Conservation (phyloP, 2,888 invertebrate species). For the Brachyopa scutellaris region DNA sequence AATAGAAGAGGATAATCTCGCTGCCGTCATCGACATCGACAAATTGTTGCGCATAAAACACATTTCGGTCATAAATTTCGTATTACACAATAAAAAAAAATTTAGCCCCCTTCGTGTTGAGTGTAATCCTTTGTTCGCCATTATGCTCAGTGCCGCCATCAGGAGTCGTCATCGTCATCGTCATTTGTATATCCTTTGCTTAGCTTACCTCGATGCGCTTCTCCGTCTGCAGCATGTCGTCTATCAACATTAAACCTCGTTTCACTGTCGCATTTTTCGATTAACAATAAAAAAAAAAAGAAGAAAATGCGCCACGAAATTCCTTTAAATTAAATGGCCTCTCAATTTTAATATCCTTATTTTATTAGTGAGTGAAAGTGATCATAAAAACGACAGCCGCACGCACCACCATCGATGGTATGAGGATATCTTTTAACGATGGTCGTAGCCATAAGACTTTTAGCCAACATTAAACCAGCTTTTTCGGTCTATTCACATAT, state of each 20-base stretch:
- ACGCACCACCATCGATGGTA: no score
- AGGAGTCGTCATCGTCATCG: no score
- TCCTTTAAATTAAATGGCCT: conserved; percentile 68
- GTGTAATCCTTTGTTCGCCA: conserved; percentile 46
- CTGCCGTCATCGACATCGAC: conserved; percentile 39
- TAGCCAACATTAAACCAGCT: conserved; percentile 62
- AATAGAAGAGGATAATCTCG: conserved; percentile 59
- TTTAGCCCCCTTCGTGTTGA: not conserved
- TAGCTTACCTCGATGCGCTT: not conserved
- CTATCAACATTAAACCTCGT: conserved; percentile 46
- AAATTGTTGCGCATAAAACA: conserved; percentile 57
- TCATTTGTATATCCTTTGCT: not conserved
- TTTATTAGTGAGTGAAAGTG: conserved; percentile 65
- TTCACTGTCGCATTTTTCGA: conserved; percentile 34
- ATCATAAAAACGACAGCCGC: conserved; percentile 46
- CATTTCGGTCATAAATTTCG: conserved; percentile 38
- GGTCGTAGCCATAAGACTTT: conserved; percentile 56
- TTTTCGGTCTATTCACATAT: conserved; percentile 47
- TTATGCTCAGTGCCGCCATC: conserved; percentile 12
- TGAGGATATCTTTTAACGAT: conserved; percentile 64
- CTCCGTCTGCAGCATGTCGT: conserved; percentile 27
- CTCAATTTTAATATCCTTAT: conserved; percentile 71
- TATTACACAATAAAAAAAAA: conserved; percentile 36
- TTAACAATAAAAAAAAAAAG: conserved; percentile 40
- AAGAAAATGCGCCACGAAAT: conserved; percentile 7